Evolutionary conservation across 2,113 vertebrate genomes (phyloP).

Genomic region (Macquaria australasica): DNA sequence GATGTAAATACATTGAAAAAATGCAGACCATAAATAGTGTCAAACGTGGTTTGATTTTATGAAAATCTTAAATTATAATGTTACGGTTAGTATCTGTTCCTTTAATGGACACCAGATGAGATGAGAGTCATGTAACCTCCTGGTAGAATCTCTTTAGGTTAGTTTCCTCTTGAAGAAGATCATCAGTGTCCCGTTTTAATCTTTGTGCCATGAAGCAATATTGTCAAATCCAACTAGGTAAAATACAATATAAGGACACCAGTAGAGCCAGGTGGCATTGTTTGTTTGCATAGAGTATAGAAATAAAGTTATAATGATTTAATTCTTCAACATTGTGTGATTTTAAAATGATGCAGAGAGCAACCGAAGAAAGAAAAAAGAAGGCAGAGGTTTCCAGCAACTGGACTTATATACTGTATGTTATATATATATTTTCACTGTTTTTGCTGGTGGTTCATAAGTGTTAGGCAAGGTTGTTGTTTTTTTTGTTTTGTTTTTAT

Average conservation of each 20-base stretch:
- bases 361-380: background rate
- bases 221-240: no score
- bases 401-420: background rate
- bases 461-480: background rate
- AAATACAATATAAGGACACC: no score
- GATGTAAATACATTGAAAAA: background rate
- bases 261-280: no score
- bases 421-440: background rate
- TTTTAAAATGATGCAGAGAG: background rate
- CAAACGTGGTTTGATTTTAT: no score
- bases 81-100: background rate
- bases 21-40: no score
- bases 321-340: background rate
- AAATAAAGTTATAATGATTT: no score
- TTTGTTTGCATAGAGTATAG: no score
- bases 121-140: background rate
- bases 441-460: background rate
- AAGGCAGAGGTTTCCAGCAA: background rate
- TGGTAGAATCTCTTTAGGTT: background rate
- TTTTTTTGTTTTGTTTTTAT: background rate
- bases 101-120: background rate
- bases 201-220: background rate
- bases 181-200: background rate
- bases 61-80: background rate
- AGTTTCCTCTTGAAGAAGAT: no score